Evolutionary conservation across 2,113 vertebrate genomes (phyloP).

Genomic region (Channa maculata): DNA sequence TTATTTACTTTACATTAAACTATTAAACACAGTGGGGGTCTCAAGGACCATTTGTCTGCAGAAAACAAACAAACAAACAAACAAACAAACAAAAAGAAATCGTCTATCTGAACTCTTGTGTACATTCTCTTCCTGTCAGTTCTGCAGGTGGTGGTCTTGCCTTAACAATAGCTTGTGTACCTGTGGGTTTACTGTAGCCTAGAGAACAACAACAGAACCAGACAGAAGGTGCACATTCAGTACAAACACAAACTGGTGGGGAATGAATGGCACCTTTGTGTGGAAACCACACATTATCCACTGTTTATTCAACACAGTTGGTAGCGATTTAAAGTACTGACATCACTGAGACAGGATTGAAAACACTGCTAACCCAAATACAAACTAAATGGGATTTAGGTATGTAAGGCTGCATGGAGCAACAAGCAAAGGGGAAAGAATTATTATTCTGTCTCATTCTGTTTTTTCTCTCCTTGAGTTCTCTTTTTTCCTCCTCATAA

Average conservation of each 20-base stretch:
- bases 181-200: not conserved
- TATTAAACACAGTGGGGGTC: too few relatives aligned
- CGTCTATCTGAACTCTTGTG: too few relatives aligned
- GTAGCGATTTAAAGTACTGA: constrained; percentile 16
- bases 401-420: not conserved
- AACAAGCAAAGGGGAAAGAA: not conserved
- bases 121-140: too few relatives aligned
- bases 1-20: too few relatives aligned
- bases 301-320: constrained; percentile 15
- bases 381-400: not conserved
- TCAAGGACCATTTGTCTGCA: too few relatives aligned
- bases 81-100: too few relatives aligned
- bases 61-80: too few relatives aligned
- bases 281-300: constrained; percentile 17
- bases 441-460: not conserved
- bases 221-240: constrained; percentile 39
- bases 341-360: not conserved
- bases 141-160: not conserved
- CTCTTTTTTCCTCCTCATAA: too few relatives aligned
- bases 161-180: not conserved
- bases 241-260: constrained; percentile 3
- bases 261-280: constrained; percentile 60
- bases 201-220: not conserved
- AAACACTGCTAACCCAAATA: constrained; percentile 4
- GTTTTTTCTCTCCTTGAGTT: not conserved